phyloP scores from a whole-genome alignment of 2,888 invertebrate genomes.

The Thymelicus sylvestris region DNA sequence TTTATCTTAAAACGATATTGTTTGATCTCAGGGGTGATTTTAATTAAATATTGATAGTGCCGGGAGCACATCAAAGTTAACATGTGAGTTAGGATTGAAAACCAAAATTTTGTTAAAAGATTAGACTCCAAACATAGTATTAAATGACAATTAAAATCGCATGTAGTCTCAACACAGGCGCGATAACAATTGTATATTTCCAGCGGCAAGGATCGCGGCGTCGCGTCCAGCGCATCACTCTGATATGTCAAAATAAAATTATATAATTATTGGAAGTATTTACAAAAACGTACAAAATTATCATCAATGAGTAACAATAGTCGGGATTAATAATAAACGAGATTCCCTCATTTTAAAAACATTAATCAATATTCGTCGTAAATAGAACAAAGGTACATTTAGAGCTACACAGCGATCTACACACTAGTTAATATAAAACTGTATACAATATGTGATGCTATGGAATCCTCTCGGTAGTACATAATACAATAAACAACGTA shows the following conservation, averaged over 20 bases:
- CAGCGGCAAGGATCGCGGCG: constrained; percentile 37
- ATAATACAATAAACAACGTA: constrained; percentile 22
- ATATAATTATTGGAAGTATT: constrained; percentile 55
- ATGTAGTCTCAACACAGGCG: too few species aligned
- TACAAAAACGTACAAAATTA: constrained; percentile 64
- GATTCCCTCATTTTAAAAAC: constrained; percentile 43
- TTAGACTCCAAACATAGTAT: not conserved
- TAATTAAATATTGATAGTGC: too few species aligned
- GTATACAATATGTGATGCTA: constrained; percentile 34
- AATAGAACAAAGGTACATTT: constrained; percentile 36
- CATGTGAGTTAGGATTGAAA: too few species aligned
- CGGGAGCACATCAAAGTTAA: too few species aligned
- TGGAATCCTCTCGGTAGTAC: constrained; percentile 14
- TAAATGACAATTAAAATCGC: not conserved
- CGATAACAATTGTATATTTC: constrained; percentile 7
- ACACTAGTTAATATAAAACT: constrained; percentile 33
- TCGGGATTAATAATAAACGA: constrained; percentile 44
- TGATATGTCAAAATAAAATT: constrained; percentile 65
- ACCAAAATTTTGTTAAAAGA: too few species aligned
- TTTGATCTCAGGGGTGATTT: too few species aligned
- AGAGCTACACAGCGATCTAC: constrained; percentile 38
- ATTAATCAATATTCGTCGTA: constrained; percentile 40
- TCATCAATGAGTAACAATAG: constrained; percentile 65
- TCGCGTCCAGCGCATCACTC: constrained; percentile 44
- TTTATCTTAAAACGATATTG: too few species aligned